Percentiles rank a stretch among this genome's conserved stretches.
phyloP scores from a whole-genome alignment of 35 echinoderm and acorn worm genomes.

The Chiridota heheva region DNA sequence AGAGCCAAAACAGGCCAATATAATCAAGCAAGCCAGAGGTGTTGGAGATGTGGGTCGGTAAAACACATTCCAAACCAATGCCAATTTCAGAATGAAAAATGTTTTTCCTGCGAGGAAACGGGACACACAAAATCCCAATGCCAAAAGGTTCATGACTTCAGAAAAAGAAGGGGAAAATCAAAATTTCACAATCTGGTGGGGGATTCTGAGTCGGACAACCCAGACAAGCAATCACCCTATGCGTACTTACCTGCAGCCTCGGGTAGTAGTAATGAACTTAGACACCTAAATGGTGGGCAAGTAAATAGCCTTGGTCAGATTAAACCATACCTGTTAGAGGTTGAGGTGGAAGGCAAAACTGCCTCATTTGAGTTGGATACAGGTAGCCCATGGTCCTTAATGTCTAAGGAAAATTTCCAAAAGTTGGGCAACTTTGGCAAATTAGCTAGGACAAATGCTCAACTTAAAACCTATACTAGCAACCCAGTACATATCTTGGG shows the following conservation, averaged over 20 bases:
- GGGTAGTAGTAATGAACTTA: constrained; percentile 3
- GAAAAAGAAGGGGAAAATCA: not conserved
- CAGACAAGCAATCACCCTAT: not conserved
- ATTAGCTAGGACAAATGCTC: not conserved
- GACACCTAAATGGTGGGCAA: constrained; percentile 2
- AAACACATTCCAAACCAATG: not conserved
- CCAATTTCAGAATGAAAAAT: not conserved
- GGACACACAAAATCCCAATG: constrained; percentile 22
- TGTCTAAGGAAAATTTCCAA: not conserved
- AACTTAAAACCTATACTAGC: not conserved
- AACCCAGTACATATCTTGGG: not conserved
- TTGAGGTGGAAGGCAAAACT: not conserved
- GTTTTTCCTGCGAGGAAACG: constrained; percentile 12
- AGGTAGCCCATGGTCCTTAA: not conserved
- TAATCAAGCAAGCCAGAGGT: not conserved
- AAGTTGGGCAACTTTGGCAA: not conserved
- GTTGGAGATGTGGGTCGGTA: constrained; percentile 26
- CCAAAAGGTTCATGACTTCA: constrained; percentile 1
- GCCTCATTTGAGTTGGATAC: not conserved
- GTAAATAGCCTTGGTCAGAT: not conserved
- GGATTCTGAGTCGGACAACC: too few species aligned
- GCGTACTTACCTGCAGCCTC: not conserved
- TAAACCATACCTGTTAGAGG: not conserved
- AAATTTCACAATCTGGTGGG: too few species aligned
- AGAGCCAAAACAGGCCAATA: constrained; percentile 4